Evolutionary conservation across 2,888 invertebrate genomes (phyloP).

Genomic region (Kryphioiulus occultus): DNA sequence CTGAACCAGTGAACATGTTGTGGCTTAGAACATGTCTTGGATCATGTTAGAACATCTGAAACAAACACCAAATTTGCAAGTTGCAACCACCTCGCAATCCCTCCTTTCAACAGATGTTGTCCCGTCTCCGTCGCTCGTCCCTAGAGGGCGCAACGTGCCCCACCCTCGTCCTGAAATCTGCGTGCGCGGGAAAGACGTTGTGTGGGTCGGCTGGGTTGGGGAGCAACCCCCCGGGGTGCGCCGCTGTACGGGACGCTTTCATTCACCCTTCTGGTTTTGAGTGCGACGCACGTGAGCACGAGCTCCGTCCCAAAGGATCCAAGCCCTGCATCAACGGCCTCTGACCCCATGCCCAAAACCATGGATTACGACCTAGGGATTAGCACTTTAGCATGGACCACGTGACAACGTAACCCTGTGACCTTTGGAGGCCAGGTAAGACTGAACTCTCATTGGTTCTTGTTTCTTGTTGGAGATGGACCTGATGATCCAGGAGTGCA

Average conservation of each 20-base stretch:
- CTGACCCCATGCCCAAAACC: background rate
- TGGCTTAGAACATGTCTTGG: no score
- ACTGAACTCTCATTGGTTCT: no score
- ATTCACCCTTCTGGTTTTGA: background rate
- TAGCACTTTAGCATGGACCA: background rate
- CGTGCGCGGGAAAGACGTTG: background rate
- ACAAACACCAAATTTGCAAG: no score
- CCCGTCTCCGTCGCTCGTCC: background rate
- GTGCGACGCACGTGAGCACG: background rate
- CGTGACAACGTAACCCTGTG: no score
- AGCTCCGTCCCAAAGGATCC: background rate
- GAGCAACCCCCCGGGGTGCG: background rate
- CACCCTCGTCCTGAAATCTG: background rate
- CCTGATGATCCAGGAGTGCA: no score
- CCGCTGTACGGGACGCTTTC: background rate
- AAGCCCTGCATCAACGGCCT: background rate
- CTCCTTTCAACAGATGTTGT: no score
- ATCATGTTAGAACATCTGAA: no score
- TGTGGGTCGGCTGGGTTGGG: background rate
- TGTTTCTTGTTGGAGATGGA: no score
- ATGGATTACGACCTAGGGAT: background rate
- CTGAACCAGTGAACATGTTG: no score
- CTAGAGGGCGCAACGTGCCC: background rate
- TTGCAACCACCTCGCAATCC: background rate
- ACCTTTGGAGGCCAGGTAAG: no score